Percentiles rank a stretch among this genome's conserved stretches.
Conservation (phyloP, 2,113 vertebrate genomes). For the Callorhinus ursinus region DNA sequence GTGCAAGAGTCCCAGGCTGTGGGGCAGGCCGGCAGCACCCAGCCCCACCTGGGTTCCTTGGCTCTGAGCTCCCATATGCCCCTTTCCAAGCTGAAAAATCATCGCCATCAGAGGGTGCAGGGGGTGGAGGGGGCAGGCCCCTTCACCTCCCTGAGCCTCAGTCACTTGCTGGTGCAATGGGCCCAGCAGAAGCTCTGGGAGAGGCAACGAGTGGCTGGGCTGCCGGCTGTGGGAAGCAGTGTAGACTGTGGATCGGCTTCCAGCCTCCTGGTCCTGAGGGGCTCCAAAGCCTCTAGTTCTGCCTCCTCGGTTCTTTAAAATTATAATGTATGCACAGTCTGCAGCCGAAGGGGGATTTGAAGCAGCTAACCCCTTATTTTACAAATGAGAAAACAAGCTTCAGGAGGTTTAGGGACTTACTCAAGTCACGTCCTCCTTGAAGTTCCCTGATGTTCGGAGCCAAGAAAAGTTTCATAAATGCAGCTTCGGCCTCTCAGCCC, state of each 20-base stretch:
- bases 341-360: constrained; percentile 47
- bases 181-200: background rate
- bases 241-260: background rate
- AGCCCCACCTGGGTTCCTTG: background rate
- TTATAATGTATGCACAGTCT: background rate
- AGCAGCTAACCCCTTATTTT: constrained; percentile 61
- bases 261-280: background rate
- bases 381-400: constrained; percentile 64
- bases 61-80: background rate
- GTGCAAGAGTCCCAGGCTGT: fast-evolving
- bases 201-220: fast-evolving
- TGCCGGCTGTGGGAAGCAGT: background rate
- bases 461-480: constrained; percentile 22
- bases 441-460: background rate
- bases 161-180: background rate
- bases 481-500: background rate
- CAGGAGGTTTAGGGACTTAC: constrained; percentile 18
- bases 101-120: fast-evolving
- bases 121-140: background rate
- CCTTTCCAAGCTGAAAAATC: background rate
- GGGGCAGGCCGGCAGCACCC: background rate
- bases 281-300: background rate
- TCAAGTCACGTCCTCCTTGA: constrained; percentile 10
- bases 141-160: background rate
- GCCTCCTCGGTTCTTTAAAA: constrained; percentile 27